Evolutionary conservation across 2,797 vertebrate genomes (phyloP).

Genomic region (Corythornis leucogaster): DNA sequence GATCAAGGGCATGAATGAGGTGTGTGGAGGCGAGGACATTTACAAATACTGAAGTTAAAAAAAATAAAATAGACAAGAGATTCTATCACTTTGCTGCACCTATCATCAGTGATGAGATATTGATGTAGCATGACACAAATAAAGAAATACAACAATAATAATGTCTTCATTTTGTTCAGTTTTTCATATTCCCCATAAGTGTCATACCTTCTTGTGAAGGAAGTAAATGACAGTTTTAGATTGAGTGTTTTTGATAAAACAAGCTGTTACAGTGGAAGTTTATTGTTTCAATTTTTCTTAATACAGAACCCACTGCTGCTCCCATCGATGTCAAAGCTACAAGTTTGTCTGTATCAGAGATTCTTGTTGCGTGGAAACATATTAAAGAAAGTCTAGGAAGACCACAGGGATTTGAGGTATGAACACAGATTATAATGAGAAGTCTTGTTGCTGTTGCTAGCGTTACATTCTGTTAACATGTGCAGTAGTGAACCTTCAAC

Average conservation of each 20-base stretch:
- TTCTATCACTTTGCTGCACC: not conserved
- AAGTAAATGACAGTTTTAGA: slow-evolving; percentile 23
- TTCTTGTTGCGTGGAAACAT: slow-evolving; percentile 91
- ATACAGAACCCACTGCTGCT: slow-evolving; percentile 91
- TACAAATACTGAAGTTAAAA: not conserved
- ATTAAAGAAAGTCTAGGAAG: slow-evolving; percentile 90
- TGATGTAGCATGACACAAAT: slow-evolving; percentile 1
- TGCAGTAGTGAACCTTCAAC: slow-evolving; percentile 11
- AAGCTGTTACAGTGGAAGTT: slow-evolving; percentile 24
- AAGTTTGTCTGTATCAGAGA: slow-evolving; percentile 91
- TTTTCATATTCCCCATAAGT: slow-evolving; percentile 37
- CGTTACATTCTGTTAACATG: slow-evolving; percentile 6
- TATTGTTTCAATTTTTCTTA: slow-evolving; percentile 69
- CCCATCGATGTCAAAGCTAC: slow-evolving; percentile 90
- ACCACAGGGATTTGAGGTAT: slow-evolving; percentile 95
- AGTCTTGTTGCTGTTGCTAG: slow-evolving; percentile 27
- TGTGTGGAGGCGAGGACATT: not conserved
- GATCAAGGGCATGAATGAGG: not conserved
- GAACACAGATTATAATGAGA: slow-evolving; percentile 49
- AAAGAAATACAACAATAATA: slow-evolving; percentile 27
- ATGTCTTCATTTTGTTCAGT: slow-evolving; percentile 32
- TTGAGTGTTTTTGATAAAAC: slow-evolving; percentile 31
- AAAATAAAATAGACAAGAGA: not conserved
- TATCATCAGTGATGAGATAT: not conserved
- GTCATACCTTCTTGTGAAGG: slow-evolving; percentile 16